These are phyloP conservation scores for Agrotis exclamationis DNA, from an alignment of 2,888 invertebrate genomes.

Conservation along the genomic window DNA sequence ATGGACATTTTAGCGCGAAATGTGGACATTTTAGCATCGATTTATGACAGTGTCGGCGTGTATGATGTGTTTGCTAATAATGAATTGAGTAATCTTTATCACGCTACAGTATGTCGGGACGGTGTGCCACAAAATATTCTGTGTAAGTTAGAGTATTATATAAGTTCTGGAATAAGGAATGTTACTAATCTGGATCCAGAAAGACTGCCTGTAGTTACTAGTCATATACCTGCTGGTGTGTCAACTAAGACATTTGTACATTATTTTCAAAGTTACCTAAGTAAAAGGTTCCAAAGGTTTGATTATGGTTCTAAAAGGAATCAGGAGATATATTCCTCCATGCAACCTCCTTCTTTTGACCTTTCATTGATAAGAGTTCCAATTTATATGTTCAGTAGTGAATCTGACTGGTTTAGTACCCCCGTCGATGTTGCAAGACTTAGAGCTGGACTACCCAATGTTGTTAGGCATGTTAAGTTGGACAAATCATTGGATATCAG, in stretches of 20 bases:
- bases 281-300: constrained; percentile 80
- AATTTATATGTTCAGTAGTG: constrained; percentile 79
- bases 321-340: constrained; percentile 71
- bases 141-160: constrained; percentile 78
- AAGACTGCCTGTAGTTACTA: constrained; percentile 79
- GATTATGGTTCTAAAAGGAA: constrained; percentile 78
- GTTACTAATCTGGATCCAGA: constrained; percentile 75
- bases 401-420: constrained; percentile 82
- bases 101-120: constrained; percentile 76
- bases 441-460: constrained; percentile 72
- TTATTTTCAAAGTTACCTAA: constrained; percentile 80
- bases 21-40: constrained; percentile 65
- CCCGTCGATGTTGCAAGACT: constrained; percentile 74
- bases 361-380: constrained; percentile 78
- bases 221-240: constrained; percentile 83
- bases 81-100: constrained; percentile 71
- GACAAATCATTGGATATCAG: constrained; percentile 80
- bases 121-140: constrained; percentile 72
- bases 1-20: constrained; percentile 75
- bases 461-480: constrained; percentile 72
- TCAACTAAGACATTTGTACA: constrained; percentile 82
- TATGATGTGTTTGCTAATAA: constrained; percentile 79
- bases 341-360: constrained; percentile 77
- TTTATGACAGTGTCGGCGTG: constrained; percentile 73
- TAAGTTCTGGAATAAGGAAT: constrained; percentile 78